Evolutionary conservation across 2,888 invertebrate species (phyloP), one percentile per base, ranked within the genome.

Genomic region (Stegana nigrithorax): DNA sequence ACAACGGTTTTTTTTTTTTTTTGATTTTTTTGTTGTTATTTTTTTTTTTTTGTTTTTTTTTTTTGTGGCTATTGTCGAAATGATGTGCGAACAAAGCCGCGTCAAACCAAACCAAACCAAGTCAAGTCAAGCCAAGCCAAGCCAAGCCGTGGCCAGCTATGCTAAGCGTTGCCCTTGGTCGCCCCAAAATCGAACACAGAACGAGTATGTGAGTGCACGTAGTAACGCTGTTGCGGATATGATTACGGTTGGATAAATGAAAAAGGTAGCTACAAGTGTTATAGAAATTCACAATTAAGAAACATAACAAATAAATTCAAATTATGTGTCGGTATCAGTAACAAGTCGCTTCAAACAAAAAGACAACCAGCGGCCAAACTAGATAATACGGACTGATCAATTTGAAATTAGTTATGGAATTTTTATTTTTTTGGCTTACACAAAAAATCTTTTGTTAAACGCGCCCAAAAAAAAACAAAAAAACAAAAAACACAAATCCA

Each of bases 211-310:
- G n/a, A 44, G 44, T 47, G 23, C 3, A 21, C 25, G 10, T 14
- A 53, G 21, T 32, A 21, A 55, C 19, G 8, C n/a, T n/a, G 29
- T 55, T 19, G 32, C 36, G 53, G 53, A 36, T 55, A 55, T 55
- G 32, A 36, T 55, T 17, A 6, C 32, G 53, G 21, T 36, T 55
- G 36, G 19, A 14, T 50, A 50, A n/a, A 1, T 10, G 45, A 17
- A 17, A 10, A n/a, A 50, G 50, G 10, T 14, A 17, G n/a, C n/a
- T n/a, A 53, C 29, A 53, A 53, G 19, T 53, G 29, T 53, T 27
- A 29, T 47, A 44, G 17, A 44, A 17, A 44, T 8, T 42, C 17
- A 42, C n/a, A 47, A 21, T 23, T 12, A 1, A 23, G 6, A 23
- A 21, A 47, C 10, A 23, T 47, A 36, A n/a, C n/a, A n/a, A n/a